phyloP scores from a whole-genome alignment of 1,140 invertebrate genomes.

The Drosophila santomea region DNA sequence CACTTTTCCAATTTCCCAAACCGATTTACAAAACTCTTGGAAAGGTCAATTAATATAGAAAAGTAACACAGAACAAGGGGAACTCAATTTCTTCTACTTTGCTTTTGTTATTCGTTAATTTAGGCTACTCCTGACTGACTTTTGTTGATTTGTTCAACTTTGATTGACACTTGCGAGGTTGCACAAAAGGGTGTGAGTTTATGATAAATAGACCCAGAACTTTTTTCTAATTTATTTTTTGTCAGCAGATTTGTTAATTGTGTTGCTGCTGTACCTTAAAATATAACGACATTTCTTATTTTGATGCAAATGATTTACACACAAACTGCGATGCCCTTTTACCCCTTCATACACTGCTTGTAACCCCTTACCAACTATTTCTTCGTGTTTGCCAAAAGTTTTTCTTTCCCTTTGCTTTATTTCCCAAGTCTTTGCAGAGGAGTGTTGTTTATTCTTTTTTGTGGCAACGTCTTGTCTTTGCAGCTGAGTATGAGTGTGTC shows the following conservation, averaged over 20 bases:
- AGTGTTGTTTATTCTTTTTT: constrained; percentile 35
- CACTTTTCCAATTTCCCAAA: constrained; percentile 31
- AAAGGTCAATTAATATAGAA: constrained; percentile 50
- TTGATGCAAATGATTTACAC: constrained; percentile 47
- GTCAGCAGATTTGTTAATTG: not conserved
- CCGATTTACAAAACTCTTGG: constrained; percentile 27
- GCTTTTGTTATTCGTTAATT: constrained; percentile 16
- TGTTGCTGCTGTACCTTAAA: constrained; percentile 11
- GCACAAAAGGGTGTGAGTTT: not conserved
- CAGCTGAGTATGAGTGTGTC: constrained; percentile 34
- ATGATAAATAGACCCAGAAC: constrained; percentile 29
- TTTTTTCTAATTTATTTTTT: constrained; percentile 13
- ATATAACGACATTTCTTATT: constrained; percentile 30
- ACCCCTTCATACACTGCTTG: not conserved
- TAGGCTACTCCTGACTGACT: constrained; percentile 8
- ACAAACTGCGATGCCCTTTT: constrained; percentile 16
- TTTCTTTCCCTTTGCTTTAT: constrained; percentile 27
- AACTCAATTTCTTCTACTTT: constrained; percentile 22
- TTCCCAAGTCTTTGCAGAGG: constrained; percentile 25
- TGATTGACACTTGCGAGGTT: constrained; percentile 51
- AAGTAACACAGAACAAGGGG: constrained; percentile 16
- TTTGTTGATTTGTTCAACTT: constrained; percentile 42
- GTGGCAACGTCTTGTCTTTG: constrained; percentile 54
- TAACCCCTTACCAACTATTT: constrained; percentile 35
- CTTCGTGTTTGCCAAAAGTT: constrained; percentile 48